Evolutionary conservation across 2,113 vertebrate genomes (phyloP).

Genomic region (Pelecanus crispus): DNA sequence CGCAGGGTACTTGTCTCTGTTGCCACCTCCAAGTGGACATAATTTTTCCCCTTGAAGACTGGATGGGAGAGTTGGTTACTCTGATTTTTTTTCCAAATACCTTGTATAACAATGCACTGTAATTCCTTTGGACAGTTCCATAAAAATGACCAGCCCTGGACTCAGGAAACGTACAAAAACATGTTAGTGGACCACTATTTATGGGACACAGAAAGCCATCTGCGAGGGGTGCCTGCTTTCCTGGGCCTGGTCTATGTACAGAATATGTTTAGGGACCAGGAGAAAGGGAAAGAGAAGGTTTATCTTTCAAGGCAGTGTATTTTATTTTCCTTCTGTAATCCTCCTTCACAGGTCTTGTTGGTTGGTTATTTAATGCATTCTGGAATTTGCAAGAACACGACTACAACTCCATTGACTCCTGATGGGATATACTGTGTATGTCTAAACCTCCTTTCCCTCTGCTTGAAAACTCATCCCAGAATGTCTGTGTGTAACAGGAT

Average conservation of each 20-base stretch:
- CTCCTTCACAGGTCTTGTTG: neutral
- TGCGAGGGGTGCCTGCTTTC: neutral
- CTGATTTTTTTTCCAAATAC: neutral
- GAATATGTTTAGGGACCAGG: slow-evolving; percentile 11
- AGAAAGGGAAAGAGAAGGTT: neutral
- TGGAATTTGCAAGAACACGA: neutral
- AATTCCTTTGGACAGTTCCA: slow-evolving; percentile 21
- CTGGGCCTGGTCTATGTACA: neutral
- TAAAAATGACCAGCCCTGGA: slow-evolving; percentile 29
- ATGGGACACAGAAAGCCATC: neutral
- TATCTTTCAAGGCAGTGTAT: neutral
- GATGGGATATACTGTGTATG: neutral
- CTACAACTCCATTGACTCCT: neutral
- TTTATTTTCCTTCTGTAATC: neutral
- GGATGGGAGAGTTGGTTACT: slow-evolving; percentile 15
- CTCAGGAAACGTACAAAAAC: neutral
- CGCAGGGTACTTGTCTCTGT: neutral
- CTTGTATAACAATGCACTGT: neutral
- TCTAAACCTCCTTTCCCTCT: neutral
- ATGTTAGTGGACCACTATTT: slow-evolving; percentile 33
- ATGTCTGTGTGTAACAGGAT: neutral
- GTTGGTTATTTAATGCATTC: neutral
- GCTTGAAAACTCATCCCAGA: neutral
- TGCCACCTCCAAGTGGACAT: neutral
- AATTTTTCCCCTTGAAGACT: neutral